Percentiles rank a stretch among this genome's conserved stretches.
phyloP scores from a whole-genome alignment of 2,113 vertebrate species.

The Otolemur garnettii region DNA sequence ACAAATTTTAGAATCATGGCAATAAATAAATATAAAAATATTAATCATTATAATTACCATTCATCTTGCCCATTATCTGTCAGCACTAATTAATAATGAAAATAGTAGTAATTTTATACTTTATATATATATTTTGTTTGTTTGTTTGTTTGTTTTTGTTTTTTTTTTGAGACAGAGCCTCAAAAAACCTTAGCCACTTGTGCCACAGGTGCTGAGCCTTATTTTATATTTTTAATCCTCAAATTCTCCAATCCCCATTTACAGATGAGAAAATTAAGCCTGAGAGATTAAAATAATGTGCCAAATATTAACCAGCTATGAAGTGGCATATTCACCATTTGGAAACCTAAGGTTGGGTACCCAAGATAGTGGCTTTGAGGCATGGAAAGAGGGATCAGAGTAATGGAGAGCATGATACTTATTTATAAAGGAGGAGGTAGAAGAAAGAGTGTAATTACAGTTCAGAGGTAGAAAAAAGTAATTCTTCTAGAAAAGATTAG shows the following conservation, averaged over 20 bases:
- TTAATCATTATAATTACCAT: neutral
- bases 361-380: neutral
- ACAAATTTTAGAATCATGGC: neutral
- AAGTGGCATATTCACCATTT: neutral
- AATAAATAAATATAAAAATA: conserved; percentile 16
- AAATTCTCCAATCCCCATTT: neutral
- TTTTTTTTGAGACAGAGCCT: no score
- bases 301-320: neutral
- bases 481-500: conserved; percentile 40
- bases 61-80: neutral
- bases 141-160: no score
- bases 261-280: neutral
- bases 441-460: neutral
- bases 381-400: neutral
- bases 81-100: neutral
- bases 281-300: conserved; percentile 34
- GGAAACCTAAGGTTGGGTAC: neutral
- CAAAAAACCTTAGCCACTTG: no score
- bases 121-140: neutral
- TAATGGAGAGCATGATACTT: neutral
- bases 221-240: neutral
- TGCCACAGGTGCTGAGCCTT: no score
- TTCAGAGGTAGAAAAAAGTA: neutral
- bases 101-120: neutral
- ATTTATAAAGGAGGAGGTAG: neutral